Evolutionary conservation across 2,888 invertebrate genomes (phyloP).

Genomic region (Belgica antarctica): DNA sequence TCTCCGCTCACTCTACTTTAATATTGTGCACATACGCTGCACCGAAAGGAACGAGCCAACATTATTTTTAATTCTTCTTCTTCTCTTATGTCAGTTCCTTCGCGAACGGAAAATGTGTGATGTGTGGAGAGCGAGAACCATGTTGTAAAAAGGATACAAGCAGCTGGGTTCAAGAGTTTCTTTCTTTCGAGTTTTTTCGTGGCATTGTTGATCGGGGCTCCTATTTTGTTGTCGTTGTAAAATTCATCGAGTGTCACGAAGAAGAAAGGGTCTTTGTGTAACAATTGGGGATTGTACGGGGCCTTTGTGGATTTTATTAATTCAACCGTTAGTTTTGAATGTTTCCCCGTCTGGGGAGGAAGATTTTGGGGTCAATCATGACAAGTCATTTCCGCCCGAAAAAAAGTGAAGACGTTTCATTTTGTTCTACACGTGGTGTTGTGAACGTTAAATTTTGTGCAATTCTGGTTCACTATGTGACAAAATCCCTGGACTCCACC

Average conservation of each 20-base stretch:
- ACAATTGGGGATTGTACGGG: too few relatives aligned
- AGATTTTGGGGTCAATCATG: too few relatives aligned
- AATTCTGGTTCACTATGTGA: too few relatives aligned
- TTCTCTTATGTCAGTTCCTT: conserved; percentile 30
- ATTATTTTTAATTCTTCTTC: conserved; percentile 37
- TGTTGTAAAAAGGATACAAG: conserved; percentile 33
- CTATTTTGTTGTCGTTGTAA: not conserved
- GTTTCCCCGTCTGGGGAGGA: too few relatives aligned
- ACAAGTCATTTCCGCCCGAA: too few relatives aligned
- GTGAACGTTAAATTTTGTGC: too few relatives aligned
- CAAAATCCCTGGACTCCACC: too few relatives aligned
- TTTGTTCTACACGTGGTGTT: too few relatives aligned
- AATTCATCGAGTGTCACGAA: not conserved
- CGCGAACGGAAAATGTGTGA: conserved; percentile 7
- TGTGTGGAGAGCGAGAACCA: conserved; percentile 23
- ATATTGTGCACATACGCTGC: not conserved
- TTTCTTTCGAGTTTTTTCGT: not conserved
- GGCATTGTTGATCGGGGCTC: not conserved
- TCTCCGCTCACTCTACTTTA: conserved; percentile 26
- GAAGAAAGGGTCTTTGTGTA: too few relatives aligned
- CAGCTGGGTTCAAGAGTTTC: conserved; percentile 31
- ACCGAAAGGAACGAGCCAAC: not conserved
- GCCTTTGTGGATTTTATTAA: too few relatives aligned
- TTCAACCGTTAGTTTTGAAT: too few relatives aligned
- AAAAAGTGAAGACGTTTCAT: too few relatives aligned